phyloP scores from a whole-genome alignment of 1,140 invertebrate genomes.

The Fopius arisanus region DNA sequence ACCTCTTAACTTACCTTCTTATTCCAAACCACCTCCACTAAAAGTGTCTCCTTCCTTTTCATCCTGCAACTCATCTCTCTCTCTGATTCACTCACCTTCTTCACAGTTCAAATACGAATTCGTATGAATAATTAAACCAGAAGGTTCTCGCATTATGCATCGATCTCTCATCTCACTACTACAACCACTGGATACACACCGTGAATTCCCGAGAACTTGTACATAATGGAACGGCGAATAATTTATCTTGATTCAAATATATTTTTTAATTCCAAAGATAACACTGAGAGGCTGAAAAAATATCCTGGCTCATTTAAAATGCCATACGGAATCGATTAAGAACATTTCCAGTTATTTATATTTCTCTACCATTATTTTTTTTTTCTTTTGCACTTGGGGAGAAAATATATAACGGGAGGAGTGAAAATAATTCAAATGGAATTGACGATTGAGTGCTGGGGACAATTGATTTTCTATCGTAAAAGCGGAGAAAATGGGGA shows the following conservation, averaged over 20 bases:
- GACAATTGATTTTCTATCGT: neutral
- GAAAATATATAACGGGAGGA: neutral
- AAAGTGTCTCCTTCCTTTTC: neutral
- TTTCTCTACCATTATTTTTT: neutral
- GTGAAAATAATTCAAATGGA: neutral
- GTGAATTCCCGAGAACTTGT: constrained; percentile 10
- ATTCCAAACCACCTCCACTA: neutral
- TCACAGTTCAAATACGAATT: constrained; percentile 8
- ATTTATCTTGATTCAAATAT: constrained; percentile 21
- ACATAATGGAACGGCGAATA: constrained; percentile 20
- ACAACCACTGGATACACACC: neutral
- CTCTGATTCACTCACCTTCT: neutral
- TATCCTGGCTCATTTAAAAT: neutral
- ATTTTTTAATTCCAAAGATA: neutral
- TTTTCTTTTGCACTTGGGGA: neutral
- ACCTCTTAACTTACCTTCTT: neutral
- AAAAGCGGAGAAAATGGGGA: neutral
- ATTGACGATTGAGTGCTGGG: neutral
- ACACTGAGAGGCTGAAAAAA: neutral
- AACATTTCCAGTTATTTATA: neutral
- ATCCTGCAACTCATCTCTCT: neutral
- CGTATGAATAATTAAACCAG: constrained; percentile 28
- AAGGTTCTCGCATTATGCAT: constrained; percentile 24
- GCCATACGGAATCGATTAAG: neutral
- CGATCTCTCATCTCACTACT: constrained; percentile 12